Base-by-base conservation (phyloP, 2,113 vertebrate genomes). In the Barnardius zonarius region DNA sequence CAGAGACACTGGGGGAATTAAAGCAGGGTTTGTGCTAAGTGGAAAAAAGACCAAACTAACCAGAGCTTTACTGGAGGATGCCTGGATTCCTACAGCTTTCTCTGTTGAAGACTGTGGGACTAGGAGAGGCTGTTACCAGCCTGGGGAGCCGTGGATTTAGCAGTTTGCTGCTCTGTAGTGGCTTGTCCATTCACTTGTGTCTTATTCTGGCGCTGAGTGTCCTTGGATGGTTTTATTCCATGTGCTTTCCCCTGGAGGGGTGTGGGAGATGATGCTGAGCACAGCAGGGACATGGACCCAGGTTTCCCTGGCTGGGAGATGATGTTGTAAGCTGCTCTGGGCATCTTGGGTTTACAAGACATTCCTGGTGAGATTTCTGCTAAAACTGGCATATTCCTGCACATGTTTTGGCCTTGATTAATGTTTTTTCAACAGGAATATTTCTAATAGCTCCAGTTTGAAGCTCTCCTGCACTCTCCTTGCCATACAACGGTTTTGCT, bases 141-240 rank as follows among this genome's bases (percentile, higher is more conserved):
- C 30, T 0, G 1, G 5, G 30, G 62, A 67, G 33, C 14, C 52
- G 76, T 0, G 0, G 61, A 4, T 88, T 70, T 62, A 35, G 11
- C 22, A 10, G 1, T 28, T 24, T 72, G 70, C 52, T 15, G n/a
- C 22, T 43, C 48, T 23, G 17, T 20, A 12, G 18, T 7, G 33
- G 3, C 20, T 69, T 77, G 19, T 62, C 49, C 5, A 0, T 20
- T 7, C 10, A 0, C 3, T 17, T 44, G 77, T 2, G 18, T 18
- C 23, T 57, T 69, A 61, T 55, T 39, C 16, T 7, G 28, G n/a
- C 13, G 10, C 52, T 44, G 41, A 51, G 46, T 10, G 2, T 13
- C 59, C 23, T 35, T 11, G 48, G 24, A 5, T 62, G 83, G 24
- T 64, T 80, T 80, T 61, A 7, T 28, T 90, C 28, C 17, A 2